Conservation (phyloP, 1,140 invertebrate genomes). For the Yoshiicerus persimilis region DNA sequence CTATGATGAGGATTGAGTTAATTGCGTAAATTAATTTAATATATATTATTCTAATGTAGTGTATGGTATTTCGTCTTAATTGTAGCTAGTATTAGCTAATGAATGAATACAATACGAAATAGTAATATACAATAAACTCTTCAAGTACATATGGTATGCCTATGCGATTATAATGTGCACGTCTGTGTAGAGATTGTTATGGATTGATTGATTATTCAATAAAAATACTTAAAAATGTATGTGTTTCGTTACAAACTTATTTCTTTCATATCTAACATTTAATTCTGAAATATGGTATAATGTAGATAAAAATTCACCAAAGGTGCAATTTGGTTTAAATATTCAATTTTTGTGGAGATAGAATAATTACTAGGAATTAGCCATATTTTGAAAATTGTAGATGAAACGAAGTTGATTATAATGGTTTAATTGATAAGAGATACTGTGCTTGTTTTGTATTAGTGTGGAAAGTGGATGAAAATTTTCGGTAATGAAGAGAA, state of each 20-base stretch:
- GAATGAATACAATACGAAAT: not conserved
- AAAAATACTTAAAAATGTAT: not conserved
- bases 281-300: too few species aligned
- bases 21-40: not conserved
- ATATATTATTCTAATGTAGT: not conserved
- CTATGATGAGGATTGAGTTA: conserved; percentile 13
- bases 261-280: not conserved
- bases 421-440: too few species aligned
- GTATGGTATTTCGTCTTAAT: not conserved
- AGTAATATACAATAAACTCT: conserved; percentile 2
- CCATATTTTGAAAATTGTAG: too few species aligned
- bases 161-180: conserved; percentile 4
- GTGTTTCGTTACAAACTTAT: not conserved
- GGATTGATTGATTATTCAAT: conserved; percentile 4
- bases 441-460: too few species aligned
- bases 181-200: conserved; percentile 20
- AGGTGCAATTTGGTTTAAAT: too few species aligned
- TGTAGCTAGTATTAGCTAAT: not conserved
- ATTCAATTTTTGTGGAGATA: too few species aligned
- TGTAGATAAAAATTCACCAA: too few species aligned
- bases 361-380: too few species aligned
- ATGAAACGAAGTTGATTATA: too few species aligned
- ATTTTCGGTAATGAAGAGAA: not conserved
- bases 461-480: not conserved
- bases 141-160: not conserved